Evolutionary conservation across 2,888 invertebrate genomes (phyloP).

Genomic region (Sarcophaga rosellei): DNA sequence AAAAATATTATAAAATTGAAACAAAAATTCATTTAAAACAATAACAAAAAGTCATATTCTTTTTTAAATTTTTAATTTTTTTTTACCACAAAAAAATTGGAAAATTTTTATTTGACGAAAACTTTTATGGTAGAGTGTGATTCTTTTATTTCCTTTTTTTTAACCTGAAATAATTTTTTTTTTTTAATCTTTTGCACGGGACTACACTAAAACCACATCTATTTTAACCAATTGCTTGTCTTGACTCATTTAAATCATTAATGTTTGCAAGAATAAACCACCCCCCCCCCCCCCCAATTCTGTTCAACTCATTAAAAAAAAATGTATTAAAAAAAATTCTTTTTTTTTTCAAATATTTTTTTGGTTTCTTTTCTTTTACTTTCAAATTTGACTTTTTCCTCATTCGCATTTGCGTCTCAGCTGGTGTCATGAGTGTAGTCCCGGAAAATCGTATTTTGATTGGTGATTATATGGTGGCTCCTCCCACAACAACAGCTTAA

Average conservation of each 20-base stretch:
- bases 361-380: constrained; percentile 66
- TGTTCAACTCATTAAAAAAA: neutral
- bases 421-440: constrained; percentile 84
- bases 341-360: constrained; percentile 50
- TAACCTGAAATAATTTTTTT: neutral
- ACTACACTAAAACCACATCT: constrained; percentile 54
- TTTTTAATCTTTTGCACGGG: constrained; percentile 56
- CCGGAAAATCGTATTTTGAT: constrained; percentile 86
- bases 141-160: neutral
- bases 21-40: neutral
- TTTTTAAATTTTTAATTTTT: no score
- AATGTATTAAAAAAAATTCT: constrained; percentile 18
- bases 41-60: no score
- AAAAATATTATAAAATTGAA: constrained; percentile 21
- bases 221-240: neutral
- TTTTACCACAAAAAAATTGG: no score
- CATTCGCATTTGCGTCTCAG: constrained; percentile 69
- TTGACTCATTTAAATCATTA: neutral
- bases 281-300: neutral
- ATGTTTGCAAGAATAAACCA: neutral
- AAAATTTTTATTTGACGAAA: neutral
- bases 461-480: constrained; percentile 85
- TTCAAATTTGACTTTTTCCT: constrained; percentile 51
- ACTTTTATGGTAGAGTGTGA: neutral
- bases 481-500: constrained; percentile 73